phyloP scores from a whole-genome alignment of 2,113 vertebrate species.

The Perca flavescens region DNA sequence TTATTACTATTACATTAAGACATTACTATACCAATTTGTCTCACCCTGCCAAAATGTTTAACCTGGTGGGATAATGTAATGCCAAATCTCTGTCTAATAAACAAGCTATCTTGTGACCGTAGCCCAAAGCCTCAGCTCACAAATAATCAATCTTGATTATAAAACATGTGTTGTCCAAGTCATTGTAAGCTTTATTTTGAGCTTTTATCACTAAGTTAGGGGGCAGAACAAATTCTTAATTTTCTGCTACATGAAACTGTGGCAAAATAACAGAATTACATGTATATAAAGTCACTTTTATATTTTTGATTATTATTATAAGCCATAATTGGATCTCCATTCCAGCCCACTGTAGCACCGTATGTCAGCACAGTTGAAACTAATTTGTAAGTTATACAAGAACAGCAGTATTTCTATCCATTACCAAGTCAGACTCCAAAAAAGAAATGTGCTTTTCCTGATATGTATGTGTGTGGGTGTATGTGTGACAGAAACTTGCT shows the following conservation, averaged over 20 bases:
- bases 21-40: background rate
- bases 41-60: background rate
- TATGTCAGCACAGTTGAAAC: slow-evolving; percentile 33
- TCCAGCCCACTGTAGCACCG: background rate
- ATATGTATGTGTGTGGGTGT: slow-evolving; percentile 39
- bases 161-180: background rate
- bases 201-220: background rate
- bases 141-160: background rate
- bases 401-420: slow-evolving; percentile 20
- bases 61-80: background rate
- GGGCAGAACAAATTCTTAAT: background rate
- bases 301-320: background rate
- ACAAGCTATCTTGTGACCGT: background rate
- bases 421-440: slow-evolving; percentile 26
- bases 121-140: background rate
- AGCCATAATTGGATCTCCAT: background rate
- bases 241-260: background rate
- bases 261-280: background rate
- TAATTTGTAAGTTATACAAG: slow-evolving; percentile 9
- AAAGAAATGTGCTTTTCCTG: slow-evolving; percentile 37
- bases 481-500: slow-evolving; percentile 14
- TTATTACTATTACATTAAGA: too few species aligned
- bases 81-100: slow-evolving; percentile 10
- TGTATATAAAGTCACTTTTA: background rate
- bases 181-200: background rate